A percentile compares a stretch with the other conserved stretches of the same genome.
These are phyloP conservation scores for Leuctra nigra DNA, from an alignment of 2,888 invertebrate species.

Conservation along the genomic window DNA sequence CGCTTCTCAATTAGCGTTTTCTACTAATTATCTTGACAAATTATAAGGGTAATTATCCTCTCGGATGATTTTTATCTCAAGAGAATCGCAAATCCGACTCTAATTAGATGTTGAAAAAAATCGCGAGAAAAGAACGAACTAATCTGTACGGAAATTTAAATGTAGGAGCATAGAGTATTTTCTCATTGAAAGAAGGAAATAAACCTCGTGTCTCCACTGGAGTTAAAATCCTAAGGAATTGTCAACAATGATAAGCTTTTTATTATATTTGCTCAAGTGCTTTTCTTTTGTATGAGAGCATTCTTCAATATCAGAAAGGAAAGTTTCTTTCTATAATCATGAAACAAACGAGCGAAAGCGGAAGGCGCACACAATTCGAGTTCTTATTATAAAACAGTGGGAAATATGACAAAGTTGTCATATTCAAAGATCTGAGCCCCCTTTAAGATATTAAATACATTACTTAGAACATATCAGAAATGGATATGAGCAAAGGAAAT, in stretches of 20 bases:
- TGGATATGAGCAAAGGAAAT: no score
- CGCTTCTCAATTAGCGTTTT: slow-evolving; percentile 5
- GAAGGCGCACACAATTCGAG: no score
- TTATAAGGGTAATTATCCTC: slow-evolving; percentile 17
- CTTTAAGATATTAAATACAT: no score
- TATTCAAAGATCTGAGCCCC: no score
- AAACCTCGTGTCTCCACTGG: background rate
- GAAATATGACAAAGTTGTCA: no score
- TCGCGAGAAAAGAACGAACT: background rate
- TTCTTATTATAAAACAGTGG: no score
- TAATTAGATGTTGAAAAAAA: slow-evolving; percentile 8
- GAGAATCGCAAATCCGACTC: background rate
- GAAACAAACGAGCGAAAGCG: no score
- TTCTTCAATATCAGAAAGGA: no score
- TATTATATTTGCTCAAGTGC: background rate
- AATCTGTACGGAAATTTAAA: background rate
- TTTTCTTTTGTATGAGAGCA: background rate
- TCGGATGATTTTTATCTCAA: background rate
- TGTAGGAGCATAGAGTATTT: background rate
- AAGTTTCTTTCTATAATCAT: no score
- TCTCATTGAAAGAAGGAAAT: background rate
- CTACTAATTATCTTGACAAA: slow-evolving; percentile 8
- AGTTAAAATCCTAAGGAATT: background rate
- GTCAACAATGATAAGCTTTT: background rate
- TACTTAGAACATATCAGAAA: no score